Percentiles rank a stretch among this genome's conserved stretches.
Evolutionary conservation across 2,888 invertebrate genomes (phyloP).

Genomic region (Eupithecia centaureata): DNA sequence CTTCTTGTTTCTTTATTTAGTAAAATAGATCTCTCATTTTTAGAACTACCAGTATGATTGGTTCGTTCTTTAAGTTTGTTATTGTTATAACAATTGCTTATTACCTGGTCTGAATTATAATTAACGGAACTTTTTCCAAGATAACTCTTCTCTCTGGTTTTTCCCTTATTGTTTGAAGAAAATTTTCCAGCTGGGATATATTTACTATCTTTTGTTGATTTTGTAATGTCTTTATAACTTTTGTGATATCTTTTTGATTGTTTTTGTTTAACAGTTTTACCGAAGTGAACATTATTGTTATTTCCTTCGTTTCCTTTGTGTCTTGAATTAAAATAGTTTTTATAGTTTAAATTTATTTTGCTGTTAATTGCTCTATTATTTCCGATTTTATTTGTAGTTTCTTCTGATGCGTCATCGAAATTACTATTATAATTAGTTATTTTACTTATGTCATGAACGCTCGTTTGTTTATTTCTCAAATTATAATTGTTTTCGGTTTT

Average conservation of each 20-base stretch:
- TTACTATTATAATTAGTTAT: not conserved
- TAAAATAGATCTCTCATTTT: not conserved
- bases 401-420: not conserved
- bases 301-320: not conserved
- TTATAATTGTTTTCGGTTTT: not conserved
- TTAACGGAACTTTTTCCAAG: not conserved
- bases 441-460: not conserved
- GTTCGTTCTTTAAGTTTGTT: not conserved
- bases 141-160: not conserved
- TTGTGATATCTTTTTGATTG: not conserved
- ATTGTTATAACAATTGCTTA: not conserved
- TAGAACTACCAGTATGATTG: not conserved
- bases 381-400: not conserved
- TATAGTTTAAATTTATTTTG: not conserved
- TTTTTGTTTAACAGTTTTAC: not conserved
- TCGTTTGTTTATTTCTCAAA: not conserved
- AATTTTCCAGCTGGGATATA: no score
- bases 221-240: not conserved
- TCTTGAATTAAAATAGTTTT: not conserved
- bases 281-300: not conserved
- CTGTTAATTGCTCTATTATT: not conserved
- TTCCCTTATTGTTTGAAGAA: not conserved
- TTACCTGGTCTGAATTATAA: not conserved
- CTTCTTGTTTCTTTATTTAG: not conserved
- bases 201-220: no score